Conservation (phyloP, 2,888 invertebrate genomes). For the Eurois occulta region DNA sequence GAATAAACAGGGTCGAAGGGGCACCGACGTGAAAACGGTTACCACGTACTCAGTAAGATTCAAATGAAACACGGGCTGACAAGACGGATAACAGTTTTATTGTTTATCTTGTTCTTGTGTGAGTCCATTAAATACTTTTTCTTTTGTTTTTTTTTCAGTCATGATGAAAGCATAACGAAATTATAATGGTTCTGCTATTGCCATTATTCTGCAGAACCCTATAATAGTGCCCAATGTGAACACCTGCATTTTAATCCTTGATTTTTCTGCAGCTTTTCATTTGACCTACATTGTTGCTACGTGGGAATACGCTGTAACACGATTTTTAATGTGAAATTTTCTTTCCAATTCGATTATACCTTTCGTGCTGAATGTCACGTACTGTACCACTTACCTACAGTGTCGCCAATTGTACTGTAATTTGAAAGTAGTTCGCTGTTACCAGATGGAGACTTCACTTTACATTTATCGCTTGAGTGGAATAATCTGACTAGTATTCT, state of each 20-base stretch:
- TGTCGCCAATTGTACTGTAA: slow-evolving; percentile 11
- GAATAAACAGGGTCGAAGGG: too few relatives aligned
- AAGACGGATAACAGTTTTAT: neutral
- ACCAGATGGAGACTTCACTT: neutral
- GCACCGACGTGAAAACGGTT: too few relatives aligned
- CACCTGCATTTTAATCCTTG: neutral
- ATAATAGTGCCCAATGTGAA: neutral
- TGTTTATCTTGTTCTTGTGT: neutral
- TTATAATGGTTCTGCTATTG: neutral
- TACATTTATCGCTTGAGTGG: neutral
- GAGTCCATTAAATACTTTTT: neutral
- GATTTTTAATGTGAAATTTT: slow-evolving; percentile 26
- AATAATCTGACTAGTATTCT: neutral
- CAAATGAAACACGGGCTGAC: neutral
- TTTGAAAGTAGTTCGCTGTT: slow-evolving; percentile 4
- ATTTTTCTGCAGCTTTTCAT: neutral
- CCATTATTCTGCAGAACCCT: neutral
- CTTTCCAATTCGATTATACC: slow-evolving; percentile 38
- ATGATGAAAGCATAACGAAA: neutral
- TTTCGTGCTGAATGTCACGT: slow-evolving; percentile 51
- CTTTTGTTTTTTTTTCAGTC: neutral
- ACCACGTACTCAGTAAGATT: too few relatives aligned
- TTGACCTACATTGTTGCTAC: slow-evolving; percentile 26
- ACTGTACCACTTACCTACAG: neutral
- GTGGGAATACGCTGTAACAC: neutral